These are phyloP conservation scores for Sialis fuliginosa DNA, from an alignment of 2,888 invertebrate genomes.

Conservation along the genomic window DNA sequence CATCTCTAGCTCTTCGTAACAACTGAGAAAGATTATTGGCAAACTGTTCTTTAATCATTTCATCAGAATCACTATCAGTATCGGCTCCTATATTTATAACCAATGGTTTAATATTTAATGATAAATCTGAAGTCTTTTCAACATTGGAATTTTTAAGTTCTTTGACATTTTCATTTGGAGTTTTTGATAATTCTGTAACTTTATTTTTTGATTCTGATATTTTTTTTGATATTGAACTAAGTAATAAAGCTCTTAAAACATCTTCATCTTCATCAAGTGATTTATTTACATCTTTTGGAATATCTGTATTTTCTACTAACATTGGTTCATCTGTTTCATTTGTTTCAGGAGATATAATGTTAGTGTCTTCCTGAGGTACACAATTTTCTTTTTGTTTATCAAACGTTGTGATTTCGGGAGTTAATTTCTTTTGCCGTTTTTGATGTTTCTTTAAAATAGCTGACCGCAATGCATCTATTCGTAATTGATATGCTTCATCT, in stretches of 20 bases:
- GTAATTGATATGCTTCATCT: constrained; percentile 28
- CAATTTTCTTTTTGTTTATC: constrained; percentile 2
- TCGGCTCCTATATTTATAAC: constrained; percentile 22
- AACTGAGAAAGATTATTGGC: constrained; percentile 18
- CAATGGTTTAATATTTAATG: constrained; percentile 18
- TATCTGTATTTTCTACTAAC: constrained; percentile 26
- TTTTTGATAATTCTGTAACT: constrained; percentile 1
- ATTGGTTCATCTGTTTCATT: constrained; percentile 15
- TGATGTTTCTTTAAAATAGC: constrained; percentile 45
- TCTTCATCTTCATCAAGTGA: constrained; percentile 41
- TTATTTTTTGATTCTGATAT: constrained; percentile 23
- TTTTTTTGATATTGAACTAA: constrained; percentile 40
- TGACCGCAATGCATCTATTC: constrained; percentile 30
- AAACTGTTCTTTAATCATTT: constrained; percentile 5
- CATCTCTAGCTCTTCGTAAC: constrained; percentile 22
- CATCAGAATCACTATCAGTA: constrained; percentile 20
- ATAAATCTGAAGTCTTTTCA: background rate
- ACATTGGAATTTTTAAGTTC: constrained; percentile 5
- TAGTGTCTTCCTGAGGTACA: constrained; percentile 8
- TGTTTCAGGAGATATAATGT: constrained; percentile 15
- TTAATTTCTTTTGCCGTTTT: constrained; percentile 28
- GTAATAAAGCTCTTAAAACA: constrained; percentile 35
- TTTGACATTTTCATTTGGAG: background rate
- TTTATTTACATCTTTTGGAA: constrained; percentile 17
- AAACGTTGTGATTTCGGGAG: background rate